phyloP scores from a whole-genome alignment of 2,797 vertebrate genomes.

The Micropoecilia bifurca region DNA sequence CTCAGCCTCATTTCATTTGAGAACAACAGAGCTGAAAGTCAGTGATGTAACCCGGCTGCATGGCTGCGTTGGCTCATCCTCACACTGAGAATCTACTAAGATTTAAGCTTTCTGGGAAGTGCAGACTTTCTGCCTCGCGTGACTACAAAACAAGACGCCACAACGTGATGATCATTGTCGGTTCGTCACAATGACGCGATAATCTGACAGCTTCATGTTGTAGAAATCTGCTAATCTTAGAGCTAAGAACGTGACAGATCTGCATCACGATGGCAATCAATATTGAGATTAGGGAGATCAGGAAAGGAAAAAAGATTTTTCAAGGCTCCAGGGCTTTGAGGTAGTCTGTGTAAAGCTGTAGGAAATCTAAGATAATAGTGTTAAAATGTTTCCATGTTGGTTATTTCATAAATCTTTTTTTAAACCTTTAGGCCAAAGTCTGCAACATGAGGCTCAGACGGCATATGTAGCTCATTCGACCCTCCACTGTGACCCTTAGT shows the following conservation, averaged over 20 bases:
- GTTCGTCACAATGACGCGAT: not conserved
- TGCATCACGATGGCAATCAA: not conserved
- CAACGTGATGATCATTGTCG: not conserved
- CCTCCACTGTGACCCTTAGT: not conserved
- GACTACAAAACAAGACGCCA: not conserved
- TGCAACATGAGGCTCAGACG: not conserved
- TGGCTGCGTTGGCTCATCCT: not conserved
- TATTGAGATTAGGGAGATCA: not conserved
- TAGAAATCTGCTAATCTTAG: not conserved
- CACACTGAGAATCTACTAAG: not conserved
- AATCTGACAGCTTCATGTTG: not conserved
- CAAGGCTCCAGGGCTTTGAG: not conserved
- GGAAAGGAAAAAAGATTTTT: not conserved
- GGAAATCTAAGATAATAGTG: not conserved
- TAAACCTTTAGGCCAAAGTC: not conserved
- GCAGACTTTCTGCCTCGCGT: not conserved
- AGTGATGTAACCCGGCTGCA: not conserved
- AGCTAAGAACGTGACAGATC: not conserved
- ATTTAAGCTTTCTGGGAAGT: not conserved
- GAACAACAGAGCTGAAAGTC: not conserved
- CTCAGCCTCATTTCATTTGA: not conserved
- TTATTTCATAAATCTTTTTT: not conserved
- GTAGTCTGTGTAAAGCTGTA: not conserved
- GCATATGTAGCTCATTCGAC: not conserved
- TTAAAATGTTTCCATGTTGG: not conserved